A percentile compares a stretch with the other conserved stretches of the same genome.
Conservation (phyloP, 2,888 invertebrate genomes). For the Ganaspis brasiliensis region DNA sequence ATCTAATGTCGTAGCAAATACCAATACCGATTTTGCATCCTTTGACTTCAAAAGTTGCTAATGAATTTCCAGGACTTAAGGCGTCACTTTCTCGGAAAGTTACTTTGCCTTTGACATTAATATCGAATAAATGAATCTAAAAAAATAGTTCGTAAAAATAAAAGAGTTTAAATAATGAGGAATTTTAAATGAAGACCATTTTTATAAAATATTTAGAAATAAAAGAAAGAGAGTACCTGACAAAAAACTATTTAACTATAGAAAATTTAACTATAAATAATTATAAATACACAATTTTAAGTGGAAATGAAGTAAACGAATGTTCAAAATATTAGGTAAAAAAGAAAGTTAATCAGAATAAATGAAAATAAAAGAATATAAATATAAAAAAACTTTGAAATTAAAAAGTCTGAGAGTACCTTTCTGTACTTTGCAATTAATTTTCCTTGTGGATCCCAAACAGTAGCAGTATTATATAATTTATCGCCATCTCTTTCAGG, state of each 20-base stretch:
- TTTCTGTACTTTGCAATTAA: slow-evolving; percentile 92
- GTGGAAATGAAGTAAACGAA: no score
- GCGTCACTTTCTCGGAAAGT: slow-evolving; percentile 95
- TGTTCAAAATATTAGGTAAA: no score
- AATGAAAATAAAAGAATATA: neutral
- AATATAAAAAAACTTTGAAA: neutral
- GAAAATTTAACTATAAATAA: no score
- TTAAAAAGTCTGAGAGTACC: slow-evolving; percentile 80
- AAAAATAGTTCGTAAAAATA: no score
- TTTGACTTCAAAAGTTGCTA: slow-evolving; percentile 88
- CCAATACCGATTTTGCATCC: slow-evolving; percentile 92
- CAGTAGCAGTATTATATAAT: slow-evolving; percentile 93
- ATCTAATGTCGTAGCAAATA: slow-evolving; percentile 97
- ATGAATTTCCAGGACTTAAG: slow-evolving; percentile 87
- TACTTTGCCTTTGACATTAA: slow-evolving; percentile 96
- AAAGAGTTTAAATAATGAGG: no score
- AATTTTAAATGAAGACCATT: no score
- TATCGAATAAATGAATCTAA: slow-evolving; percentile 96
- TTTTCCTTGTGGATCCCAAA: slow-evolving; percentile 90
- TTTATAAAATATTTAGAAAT: no score
- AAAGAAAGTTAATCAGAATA: neutral
- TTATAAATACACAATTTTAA: no score
- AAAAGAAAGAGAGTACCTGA: no score
- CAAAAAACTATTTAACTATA: no score
- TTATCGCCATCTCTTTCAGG: slow-evolving; percentile 88